Evolutionary conservation across 2,797 vertebrate genomes (phyloP).

Genomic region (Tauraco hartlaubi): DNA sequence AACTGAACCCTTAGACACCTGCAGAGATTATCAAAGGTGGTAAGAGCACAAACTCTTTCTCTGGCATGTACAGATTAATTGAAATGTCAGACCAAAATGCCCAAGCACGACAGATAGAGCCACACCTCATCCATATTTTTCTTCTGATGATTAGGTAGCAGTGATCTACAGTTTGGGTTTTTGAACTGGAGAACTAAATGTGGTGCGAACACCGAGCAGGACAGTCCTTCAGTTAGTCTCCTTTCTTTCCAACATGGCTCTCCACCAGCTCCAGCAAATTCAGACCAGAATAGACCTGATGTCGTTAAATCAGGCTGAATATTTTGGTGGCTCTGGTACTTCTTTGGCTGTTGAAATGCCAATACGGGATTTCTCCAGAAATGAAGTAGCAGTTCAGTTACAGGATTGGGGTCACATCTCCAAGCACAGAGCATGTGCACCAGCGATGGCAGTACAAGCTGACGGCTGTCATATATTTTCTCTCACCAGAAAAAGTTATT

Average conservation of each 20-base stretch:
- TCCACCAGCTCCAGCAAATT: neutral
- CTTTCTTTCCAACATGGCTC: neutral
- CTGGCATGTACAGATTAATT: neutral
- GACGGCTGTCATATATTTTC: neutral
- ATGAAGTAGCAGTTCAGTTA: neutral
- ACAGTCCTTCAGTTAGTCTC: neutral
- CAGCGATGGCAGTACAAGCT: neutral
- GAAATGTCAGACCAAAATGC: neutral
- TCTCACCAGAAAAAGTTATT: neutral
- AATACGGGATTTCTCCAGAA: neutral
- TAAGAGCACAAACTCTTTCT: neutral
- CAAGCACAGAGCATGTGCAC: neutral
- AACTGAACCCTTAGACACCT: neutral
- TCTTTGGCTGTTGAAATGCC: neutral
- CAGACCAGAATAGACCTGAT: neutral
- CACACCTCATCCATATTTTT: neutral
- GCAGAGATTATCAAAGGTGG: neutral
- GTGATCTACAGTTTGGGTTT: neutral
- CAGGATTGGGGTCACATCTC: neutral
- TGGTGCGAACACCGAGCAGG: accelerated
- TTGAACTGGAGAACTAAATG: neutral
- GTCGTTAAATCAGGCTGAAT: neutral
- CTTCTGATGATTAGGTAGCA: neutral
- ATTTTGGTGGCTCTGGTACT: neutral
- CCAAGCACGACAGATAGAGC: neutral